Percentiles rank a stretch among this genome's conserved stretches.
Evolutionary conservation across 2,797 vertebrate genomes (phyloP).

Genomic region (Clarias laeviceps): DNA sequence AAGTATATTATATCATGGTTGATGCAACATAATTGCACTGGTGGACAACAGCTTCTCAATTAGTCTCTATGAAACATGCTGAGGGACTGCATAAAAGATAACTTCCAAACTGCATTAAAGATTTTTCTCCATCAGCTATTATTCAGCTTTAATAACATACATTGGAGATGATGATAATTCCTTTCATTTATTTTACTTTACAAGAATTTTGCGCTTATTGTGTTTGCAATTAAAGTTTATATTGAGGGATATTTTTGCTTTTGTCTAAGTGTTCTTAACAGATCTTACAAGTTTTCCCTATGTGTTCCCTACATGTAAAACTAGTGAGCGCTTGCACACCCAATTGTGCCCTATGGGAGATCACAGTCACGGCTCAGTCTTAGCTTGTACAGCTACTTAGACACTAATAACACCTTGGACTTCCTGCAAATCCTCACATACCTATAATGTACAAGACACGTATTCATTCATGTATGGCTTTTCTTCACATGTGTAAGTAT

Average conservation of each 20-base stretch:
- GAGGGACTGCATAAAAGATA: not conserved
- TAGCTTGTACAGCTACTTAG: not conserved
- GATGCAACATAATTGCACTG: not conserved
- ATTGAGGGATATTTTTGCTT: not conserved
- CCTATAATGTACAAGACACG: not conserved
- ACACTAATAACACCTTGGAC: not conserved
- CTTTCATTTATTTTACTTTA: not conserved
- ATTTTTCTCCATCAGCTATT: not conserved
- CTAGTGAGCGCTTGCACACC: conserved; percentile 49
- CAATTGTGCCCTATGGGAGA: not conserved
- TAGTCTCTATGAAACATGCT: not conserved
- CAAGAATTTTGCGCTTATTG: not conserved
- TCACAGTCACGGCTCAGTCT: conserved; percentile 13
- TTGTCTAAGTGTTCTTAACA: not conserved
- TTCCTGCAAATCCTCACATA: not conserved
- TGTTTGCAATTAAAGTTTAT: conserved; percentile 7
- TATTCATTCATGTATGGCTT: not conserved
- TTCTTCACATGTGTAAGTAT: not conserved
- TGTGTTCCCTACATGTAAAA: conserved; percentile 38
- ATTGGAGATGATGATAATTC: not conserved
- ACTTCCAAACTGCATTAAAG: not conserved
- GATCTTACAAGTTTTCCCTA: not conserved
- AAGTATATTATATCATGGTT: not conserved
- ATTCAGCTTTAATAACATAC: not conserved
- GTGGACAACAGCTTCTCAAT: not conserved